phyloP scores from a whole-genome alignment of 2,888 invertebrate species.

The Lasioglossum malachurum region DNA sequence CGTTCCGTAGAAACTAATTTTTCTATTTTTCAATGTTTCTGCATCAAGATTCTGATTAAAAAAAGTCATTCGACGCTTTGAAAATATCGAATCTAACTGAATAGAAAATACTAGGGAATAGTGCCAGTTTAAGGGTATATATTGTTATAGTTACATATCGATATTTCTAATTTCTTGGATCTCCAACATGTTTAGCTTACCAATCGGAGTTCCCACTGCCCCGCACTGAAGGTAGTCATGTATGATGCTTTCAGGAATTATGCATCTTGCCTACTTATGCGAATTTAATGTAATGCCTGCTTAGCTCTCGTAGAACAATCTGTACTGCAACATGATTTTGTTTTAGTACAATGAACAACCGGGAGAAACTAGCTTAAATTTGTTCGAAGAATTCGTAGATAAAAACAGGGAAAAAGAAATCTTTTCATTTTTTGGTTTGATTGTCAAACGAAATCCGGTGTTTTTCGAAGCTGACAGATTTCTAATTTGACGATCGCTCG shows the following conservation, averaged over 20 bases:
- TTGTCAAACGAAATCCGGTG: not conserved
- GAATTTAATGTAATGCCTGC: slow-evolving; percentile 86
- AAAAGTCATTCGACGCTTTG: slow-evolving; percentile 40
- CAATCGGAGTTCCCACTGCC: slow-evolving; percentile 84
- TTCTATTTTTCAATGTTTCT: slow-evolving; percentile 48
- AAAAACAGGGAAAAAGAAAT: not conserved
- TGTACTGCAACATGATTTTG: slow-evolving; percentile 66
- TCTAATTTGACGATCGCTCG: slow-evolving; percentile 28
- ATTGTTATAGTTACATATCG: slow-evolving; percentile 52
- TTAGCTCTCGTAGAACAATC: slow-evolving; percentile 86
- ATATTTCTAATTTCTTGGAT: slow-evolving; percentile 81
- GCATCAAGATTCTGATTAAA: slow-evolving; percentile 40
- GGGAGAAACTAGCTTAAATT: slow-evolving; percentile 38
- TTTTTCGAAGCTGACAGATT: not conserved
- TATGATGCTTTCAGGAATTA: slow-evolving; percentile 75
- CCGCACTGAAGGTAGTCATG: slow-evolving; percentile 82
- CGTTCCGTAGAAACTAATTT: slow-evolving; percentile 33
- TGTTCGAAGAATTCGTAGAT: slow-evolving; percentile 55
- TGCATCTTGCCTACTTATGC: slow-evolving; percentile 76
- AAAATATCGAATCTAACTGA: slow-evolving; percentile 36
- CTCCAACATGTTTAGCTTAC: slow-evolving; percentile 83
- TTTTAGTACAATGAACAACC: slow-evolving; percentile 51
- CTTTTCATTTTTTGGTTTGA: not conserved
- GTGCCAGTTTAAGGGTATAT: slow-evolving; percentile 63
- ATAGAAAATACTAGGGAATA: slow-evolving; percentile 70